Evolutionary conservation across 2,888 invertebrate genomes (phyloP).

Genomic region (Nesidiocoris tenuis): DNA sequence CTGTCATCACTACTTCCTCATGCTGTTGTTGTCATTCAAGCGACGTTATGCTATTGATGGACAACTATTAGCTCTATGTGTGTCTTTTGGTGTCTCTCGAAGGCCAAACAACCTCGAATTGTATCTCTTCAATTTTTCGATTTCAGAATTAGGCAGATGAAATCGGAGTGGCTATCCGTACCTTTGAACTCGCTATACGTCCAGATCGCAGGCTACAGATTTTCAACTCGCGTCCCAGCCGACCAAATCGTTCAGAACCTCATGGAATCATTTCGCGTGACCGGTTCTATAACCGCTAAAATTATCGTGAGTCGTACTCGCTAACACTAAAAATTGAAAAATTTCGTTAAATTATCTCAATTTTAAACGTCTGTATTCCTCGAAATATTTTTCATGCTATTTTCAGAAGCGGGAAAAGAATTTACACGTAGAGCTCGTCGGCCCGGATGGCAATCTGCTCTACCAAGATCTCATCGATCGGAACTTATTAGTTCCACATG

Average conservation of each 20-base stretch:
- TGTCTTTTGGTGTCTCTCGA: no score
- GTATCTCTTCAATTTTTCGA: no score
- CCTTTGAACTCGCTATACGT: not conserved
- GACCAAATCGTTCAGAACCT: not conserved
- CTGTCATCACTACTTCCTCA: no score
- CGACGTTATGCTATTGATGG: no score
- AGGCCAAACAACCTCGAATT: no score
- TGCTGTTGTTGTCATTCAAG: no score
- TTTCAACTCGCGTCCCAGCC: not conserved
- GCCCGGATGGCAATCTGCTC: not conserved
- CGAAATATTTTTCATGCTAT: no score
- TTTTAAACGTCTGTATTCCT: no score
- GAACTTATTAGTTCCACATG: not conserved
- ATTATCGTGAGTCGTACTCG: not conserved
- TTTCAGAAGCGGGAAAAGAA: conserved; percentile 16
- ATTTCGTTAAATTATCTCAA: no score
- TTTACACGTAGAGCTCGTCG: not conserved
- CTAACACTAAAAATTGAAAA: no score
- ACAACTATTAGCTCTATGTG: no score
- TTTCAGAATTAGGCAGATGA: conserved; percentile 6
- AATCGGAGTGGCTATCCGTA: conserved; percentile 7
- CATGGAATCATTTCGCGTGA: not conserved
- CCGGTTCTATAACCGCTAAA: not conserved
- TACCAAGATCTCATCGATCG: conserved; percentile 17
- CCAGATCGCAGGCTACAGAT: conserved; percentile 1